Evolutionary conservation across 2,888 invertebrate genomes (phyloP).

Genomic region (Scelioninae gen. 2): DNA sequence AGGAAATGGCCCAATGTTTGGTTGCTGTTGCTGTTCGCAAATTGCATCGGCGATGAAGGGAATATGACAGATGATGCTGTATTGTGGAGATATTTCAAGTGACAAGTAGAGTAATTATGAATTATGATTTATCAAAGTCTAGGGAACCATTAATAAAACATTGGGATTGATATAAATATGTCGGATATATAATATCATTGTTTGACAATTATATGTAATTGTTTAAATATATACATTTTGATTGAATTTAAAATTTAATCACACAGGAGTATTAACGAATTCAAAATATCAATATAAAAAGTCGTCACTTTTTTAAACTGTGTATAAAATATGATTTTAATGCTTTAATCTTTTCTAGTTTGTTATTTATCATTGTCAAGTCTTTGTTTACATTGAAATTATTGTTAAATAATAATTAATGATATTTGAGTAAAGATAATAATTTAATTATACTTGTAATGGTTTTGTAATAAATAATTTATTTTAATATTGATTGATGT

Average conservation of each 20-base stretch:
- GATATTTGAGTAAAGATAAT: too few species aligned
- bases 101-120: conserved; percentile 60
- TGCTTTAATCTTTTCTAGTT: too few species aligned
- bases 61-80: conserved; percentile 59
- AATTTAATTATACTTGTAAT: too few species aligned
- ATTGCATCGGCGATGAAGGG: conserved; percentile 58
- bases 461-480: conserved; percentile 7
- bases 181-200: conserved; percentile 4
- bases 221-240: conserved; percentile 1
- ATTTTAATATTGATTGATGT: not conserved
- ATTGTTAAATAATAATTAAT: too few species aligned
- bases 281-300: not conserved
- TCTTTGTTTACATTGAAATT: too few species aligned
- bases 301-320: too few species aligned
- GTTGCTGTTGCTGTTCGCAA: conserved; percentile 59
- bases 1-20: conserved; percentile 69
- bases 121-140: conserved; percentile 59
- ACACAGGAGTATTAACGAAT: too few species aligned
- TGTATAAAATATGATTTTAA: not conserved
- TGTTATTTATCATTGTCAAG: too few species aligned
- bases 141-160: conserved; percentile 51
- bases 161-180: conserved; percentile 38
- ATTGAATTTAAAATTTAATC: too few species aligned
- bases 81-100: conserved; percentile 58
- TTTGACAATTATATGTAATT: not conserved